Conservation (phyloP, 1,140 invertebrate species). For the Nasonia longicornis region DNA sequence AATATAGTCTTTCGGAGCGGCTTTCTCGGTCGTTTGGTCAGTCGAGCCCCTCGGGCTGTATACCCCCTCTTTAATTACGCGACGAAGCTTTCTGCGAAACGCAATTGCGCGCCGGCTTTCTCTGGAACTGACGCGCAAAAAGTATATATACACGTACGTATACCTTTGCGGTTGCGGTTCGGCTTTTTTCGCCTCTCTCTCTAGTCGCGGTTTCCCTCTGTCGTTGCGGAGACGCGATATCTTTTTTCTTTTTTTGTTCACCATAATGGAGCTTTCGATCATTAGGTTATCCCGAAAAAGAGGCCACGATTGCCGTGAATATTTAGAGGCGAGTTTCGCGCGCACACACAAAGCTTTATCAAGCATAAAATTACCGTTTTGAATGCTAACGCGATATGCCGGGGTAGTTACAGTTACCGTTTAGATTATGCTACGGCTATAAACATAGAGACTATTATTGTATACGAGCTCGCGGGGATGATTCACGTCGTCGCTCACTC, state of each 20-base stretch:
- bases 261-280: neutral
- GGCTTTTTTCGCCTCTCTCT: neutral
- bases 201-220: neutral
- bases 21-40: neutral
- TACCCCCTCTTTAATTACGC: conserved; percentile 39
- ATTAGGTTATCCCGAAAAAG: neutral
- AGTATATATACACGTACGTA: neutral
- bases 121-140: conserved; percentile 37
- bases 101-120: conserved; percentile 26
- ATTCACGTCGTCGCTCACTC: neutral
- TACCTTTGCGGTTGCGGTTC: conserved; percentile 19
- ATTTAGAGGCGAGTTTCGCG: neutral
- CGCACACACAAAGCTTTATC: neutral
- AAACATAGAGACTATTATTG: neutral
- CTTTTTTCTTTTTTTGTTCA: neutral
- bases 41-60: neutral
- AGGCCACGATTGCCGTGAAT: neutral
- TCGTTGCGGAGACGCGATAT: neutral
- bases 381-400: conserved; percentile 24
- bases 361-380: conserved; percentile 42
- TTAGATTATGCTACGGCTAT: conserved; percentile 32
- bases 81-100: conserved; percentile 35
- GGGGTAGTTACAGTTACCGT: conserved; percentile 39
- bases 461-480: neutral
- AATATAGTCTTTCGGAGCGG: neutral